phyloP scores from a whole-genome alignment of 1,140 invertebrate species.

The Trichomalopsis sarcophagae region DNA sequence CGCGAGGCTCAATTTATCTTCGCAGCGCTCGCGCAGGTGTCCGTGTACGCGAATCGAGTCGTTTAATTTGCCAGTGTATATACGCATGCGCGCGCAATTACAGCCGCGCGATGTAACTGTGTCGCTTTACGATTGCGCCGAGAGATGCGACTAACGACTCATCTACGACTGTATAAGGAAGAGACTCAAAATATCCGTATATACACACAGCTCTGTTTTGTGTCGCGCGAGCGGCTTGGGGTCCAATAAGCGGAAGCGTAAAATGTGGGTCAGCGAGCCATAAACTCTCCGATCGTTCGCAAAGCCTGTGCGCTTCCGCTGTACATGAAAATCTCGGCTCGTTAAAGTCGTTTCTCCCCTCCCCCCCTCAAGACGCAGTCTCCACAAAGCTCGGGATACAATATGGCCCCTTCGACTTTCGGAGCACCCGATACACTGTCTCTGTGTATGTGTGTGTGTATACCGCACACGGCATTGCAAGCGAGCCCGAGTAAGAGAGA shows the following conservation, averaged over 20 bases:
- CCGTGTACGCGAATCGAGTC: not conserved
- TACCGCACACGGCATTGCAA: not conserved
- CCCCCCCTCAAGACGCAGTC: too few species aligned
- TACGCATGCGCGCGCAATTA: too few species aligned
- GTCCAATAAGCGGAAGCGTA: not conserved
- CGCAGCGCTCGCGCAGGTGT: not conserved
- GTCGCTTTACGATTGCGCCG: not conserved
- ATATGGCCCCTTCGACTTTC: not conserved
- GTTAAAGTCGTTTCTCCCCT: not conserved
- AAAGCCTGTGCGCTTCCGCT: not conserved
- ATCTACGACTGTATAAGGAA: not conserved
- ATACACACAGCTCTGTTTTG: not conserved
- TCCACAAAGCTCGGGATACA: too few species aligned
- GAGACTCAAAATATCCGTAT: not conserved
- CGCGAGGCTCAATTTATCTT: constrained; percentile 2
- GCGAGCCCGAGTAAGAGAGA: constrained; percentile 8
- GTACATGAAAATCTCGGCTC: not conserved
- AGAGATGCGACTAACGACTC: not conserved
- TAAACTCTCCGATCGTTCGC: constrained; percentile 10
- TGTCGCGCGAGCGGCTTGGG: not conserved
- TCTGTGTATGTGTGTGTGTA: not conserved
- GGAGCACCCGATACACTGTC: constrained; percentile 48
- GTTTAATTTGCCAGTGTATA: not conserved
- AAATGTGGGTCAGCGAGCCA: constrained; percentile 36
- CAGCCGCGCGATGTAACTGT: not conserved